Percentiles rank a stretch among this genome's conserved stretches.
These are phyloP conservation scores for Cactoblastis cactorum DNA, from an alignment of 2,888 invertebrate species.

Conservation along the genomic window DNA sequence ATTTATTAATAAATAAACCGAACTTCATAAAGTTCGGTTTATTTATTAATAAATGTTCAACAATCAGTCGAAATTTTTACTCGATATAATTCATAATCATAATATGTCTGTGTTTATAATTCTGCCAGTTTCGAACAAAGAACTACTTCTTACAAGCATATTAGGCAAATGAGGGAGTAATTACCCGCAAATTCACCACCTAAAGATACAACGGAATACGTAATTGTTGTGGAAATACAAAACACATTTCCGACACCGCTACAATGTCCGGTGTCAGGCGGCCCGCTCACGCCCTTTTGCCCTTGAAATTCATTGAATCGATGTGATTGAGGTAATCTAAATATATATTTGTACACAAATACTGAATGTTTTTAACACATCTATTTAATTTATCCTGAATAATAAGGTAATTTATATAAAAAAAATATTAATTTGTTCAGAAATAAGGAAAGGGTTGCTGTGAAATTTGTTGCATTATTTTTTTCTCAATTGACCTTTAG, in stretches of 20 bases:
- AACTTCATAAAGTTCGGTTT: background rate
- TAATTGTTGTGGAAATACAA: background rate
- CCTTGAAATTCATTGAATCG: background rate
- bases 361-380: background rate
- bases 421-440: too few species aligned
- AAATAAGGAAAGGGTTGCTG: too few species aligned
- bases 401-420: too few species aligned
- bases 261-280: constrained; percentile 27
- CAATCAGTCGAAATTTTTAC: too few species aligned
- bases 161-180: background rate
- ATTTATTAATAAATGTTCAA: too few species aligned
- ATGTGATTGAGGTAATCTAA: background rate
- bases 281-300: constrained; percentile 16
- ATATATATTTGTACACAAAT: background rate
- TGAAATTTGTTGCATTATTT: too few species aligned
- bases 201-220: background rate
- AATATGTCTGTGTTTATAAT: background rate
- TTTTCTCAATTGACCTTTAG: too few species aligned
- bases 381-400: too few species aligned
- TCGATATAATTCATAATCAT: too few species aligned
- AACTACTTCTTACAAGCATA: background rate
- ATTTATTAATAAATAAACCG: too few species aligned
- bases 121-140: background rate
- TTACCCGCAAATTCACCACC: background rate
- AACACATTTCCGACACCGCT: background rate